Percentiles rank a stretch among this genome's conserved stretches.
phyloP scores from a whole-genome alignment of 2,797 vertebrate species.

The Apogon talboti region DNA sequence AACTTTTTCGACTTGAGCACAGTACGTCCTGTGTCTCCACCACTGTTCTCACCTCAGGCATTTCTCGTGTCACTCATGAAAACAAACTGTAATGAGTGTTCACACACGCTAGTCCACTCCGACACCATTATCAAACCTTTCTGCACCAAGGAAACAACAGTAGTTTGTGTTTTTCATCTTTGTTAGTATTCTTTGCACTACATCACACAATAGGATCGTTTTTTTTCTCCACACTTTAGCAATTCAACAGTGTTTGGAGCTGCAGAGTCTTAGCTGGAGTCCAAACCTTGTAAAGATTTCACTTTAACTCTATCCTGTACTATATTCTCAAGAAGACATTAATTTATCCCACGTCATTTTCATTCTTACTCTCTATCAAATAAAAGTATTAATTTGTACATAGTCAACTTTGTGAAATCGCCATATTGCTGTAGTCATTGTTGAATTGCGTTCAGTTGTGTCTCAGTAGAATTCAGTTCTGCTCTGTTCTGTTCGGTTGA shows the following conservation, averaged over 20 bases:
- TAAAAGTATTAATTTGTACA: constrained; percentile 83
- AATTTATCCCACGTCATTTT: constrained; percentile 74
- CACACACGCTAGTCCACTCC: constrained; percentile 8
- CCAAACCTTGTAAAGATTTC: constrained; percentile 39
- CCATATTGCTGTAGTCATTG: constrained; percentile 59
- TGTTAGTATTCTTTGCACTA: constrained; percentile 31
- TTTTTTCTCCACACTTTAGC: constrained; percentile 26
- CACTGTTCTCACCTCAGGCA: constrained; percentile 48
- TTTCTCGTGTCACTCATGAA: constrained; percentile 51
- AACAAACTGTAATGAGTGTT: constrained; percentile 18
- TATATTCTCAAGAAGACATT: constrained; percentile 68
- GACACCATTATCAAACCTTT: constrained; percentile 27
- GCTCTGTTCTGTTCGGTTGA: constrained; percentile 68
- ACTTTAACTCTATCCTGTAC: constrained; percentile 61
- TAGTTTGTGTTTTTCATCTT: constrained; percentile 5
- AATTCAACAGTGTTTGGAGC: constrained; percentile 55
- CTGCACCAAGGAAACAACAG: constrained; percentile 13
- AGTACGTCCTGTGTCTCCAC: constrained; percentile 44
- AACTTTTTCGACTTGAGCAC: constrained; percentile 42
- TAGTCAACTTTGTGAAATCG: constrained; percentile 63
- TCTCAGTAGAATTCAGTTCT: constrained; percentile 56
- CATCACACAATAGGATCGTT: constrained; percentile 33
- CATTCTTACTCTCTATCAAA: constrained; percentile 49
- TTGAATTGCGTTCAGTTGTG: constrained; percentile 70
- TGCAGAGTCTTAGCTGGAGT: constrained; percentile 32